These are phyloP conservation scores for Auanema sp. DNA, from an alignment of 2,888 invertebrate genomes.

Conservation along the genomic window DNA sequence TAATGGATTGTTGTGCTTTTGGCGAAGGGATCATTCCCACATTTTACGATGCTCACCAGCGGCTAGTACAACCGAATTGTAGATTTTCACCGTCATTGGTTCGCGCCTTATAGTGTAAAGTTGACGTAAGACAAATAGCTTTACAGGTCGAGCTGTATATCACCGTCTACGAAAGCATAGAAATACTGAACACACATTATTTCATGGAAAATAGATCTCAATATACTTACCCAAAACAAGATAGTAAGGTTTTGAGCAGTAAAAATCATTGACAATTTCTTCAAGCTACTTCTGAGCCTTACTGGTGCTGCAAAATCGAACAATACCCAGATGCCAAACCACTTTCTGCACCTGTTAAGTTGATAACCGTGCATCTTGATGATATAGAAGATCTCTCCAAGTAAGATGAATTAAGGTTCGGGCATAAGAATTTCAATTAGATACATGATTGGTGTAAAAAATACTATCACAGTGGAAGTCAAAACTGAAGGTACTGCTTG, in stretches of 20 bases:
- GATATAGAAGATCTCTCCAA: slow-evolving; percentile 10
- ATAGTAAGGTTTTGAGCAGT: background rate
- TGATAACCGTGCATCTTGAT: slow-evolving; percentile 21
- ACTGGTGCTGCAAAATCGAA: slow-evolving; percentile 27
- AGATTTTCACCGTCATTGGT: slow-evolving; percentile 33
- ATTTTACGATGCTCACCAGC: slow-evolving; percentile 33
- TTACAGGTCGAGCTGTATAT: too few species aligned
- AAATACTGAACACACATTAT: too few species aligned
- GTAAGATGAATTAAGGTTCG: background rate
- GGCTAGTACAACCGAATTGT: slow-evolving; percentile 22
- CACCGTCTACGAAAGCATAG: too few species aligned
- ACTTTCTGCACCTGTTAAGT: slow-evolving; percentile 19
- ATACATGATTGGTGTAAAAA: too few species aligned
- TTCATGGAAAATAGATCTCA: background rate
- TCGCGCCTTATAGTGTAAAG: too few species aligned
- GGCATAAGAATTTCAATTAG: too few species aligned
- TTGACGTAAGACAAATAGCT: too few species aligned
- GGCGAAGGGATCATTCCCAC: slow-evolving; percentile 33
- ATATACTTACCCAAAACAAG: background rate
- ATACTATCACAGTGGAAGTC: too few species aligned
- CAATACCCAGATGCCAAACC: slow-evolving; percentile 22
- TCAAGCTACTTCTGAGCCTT: slow-evolving; percentile 20
- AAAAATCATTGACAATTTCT: background rate
- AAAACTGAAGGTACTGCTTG: too few species aligned
- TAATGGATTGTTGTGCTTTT: slow-evolving; percentile 36